These are phyloP conservation scores for Oceanites oceanicus DNA, from an alignment of 2,113 vertebrate genomes.

Conservation along the genomic window DNA sequence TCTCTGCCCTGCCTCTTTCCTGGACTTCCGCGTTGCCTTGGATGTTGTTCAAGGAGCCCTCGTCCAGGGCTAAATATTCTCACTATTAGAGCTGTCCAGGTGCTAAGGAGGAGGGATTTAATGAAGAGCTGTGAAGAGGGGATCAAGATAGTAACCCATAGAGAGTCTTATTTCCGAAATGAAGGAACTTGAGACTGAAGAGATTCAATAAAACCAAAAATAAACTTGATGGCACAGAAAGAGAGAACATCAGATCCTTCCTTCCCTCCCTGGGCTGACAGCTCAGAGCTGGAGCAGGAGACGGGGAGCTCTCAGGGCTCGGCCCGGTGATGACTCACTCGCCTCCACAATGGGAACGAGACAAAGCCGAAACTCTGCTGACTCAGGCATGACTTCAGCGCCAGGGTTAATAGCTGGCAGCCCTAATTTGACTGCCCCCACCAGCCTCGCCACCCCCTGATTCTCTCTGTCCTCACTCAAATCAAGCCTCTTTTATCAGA, in stretches of 20 bases:
- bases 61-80: slow-evolving; percentile 11
- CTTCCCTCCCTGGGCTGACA: not conserved
- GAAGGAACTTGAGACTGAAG: not conserved
- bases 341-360: slow-evolving; percentile 18
- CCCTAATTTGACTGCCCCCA: not conserved
- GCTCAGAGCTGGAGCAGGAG: slow-evolving; percentile 22
- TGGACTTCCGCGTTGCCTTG: not conserved
- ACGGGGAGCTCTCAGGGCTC: not conserved
- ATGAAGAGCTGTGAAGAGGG: slow-evolving; percentile 25
- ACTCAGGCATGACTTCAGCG: slow-evolving; percentile 46
- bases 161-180: slow-evolving; percentile 7
- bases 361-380: slow-evolving; percentile 69
- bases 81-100: not conserved
- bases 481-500: not conserved
- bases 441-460: not conserved
- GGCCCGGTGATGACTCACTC: slow-evolving; percentile 31
- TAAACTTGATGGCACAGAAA: not conserved
- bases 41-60: not conserved
- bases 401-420: not conserved
- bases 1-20: not conserved
- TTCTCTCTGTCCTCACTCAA: not conserved
- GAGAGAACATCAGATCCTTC: not conserved
- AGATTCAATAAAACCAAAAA: slow-evolving; percentile 4
- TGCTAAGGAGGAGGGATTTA: slow-evolving; percentile 31
- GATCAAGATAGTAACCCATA: slow-evolving; percentile 23